Evolutionary conservation across 2,888 invertebrate species (phyloP).

Genomic region (Aporophyla lueneburgensis): DNA sequence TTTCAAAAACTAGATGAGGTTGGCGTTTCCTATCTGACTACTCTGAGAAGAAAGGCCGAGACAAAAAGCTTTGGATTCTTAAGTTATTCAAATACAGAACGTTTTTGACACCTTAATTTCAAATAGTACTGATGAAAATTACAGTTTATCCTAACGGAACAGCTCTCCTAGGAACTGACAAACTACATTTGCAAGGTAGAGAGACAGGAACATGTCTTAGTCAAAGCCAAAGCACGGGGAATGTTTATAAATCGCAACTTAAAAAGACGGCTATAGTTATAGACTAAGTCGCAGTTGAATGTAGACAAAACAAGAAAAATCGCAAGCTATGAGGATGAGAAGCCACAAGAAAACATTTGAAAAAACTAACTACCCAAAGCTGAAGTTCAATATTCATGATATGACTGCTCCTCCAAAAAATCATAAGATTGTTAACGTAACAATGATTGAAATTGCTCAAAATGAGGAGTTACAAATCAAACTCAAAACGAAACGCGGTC

Average conservation of each 20-base stretch:
- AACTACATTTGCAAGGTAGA: background rate
- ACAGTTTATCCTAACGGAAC: background rate
- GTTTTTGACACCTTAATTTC: no score
- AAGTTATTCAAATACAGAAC: background rate
- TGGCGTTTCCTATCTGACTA: no score
- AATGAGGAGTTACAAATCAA: background rate
- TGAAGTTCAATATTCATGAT: background rate
- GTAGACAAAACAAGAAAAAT: background rate
- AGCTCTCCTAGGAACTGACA: background rate
- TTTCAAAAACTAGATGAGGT: no score
- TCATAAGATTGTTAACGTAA: background rate
- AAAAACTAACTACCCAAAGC: background rate
- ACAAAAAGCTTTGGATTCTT: no score
- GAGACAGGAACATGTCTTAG: background rate
- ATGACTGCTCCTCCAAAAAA: background rate
- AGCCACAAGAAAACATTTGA: constrained; percentile 20
- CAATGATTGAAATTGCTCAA: background rate
- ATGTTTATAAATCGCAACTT: background rate
- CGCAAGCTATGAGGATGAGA: constrained; percentile 8
- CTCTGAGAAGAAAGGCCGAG: no score
- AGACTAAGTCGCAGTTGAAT: background rate
- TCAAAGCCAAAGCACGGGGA: background rate
- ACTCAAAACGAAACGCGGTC: background rate
- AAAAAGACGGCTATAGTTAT: background rate
- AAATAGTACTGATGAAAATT: background rate